Percentiles rank a stretch among this genome's conserved stretches.
phyloP scores from a whole-genome alignment of 2,113 vertebrate species.

The Rhagologus leucostigma region DNA sequence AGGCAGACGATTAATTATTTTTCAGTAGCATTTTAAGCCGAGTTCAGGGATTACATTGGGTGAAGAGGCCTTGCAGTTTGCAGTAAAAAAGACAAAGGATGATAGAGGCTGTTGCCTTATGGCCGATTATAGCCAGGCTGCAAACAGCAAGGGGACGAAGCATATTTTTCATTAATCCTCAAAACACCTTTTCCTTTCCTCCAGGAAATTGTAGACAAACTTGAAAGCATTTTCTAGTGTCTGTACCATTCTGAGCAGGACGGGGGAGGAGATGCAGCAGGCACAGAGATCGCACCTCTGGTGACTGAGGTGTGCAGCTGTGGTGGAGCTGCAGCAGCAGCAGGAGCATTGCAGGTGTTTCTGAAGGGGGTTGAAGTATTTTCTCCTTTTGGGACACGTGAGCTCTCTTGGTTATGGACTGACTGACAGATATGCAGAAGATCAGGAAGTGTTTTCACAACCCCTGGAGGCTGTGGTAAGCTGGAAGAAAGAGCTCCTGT shows the following conservation, averaged over 20 bases:
- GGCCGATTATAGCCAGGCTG: background rate
- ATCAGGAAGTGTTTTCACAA: background rate
- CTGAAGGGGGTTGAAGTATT: background rate
- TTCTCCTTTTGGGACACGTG: background rate
- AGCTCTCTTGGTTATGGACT: background rate
- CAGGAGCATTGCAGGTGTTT: background rate
- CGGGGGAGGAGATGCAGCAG: background rate
- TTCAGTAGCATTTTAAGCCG: background rate
- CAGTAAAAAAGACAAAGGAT: background rate
- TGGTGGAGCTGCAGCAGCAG: background rate
- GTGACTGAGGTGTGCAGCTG: background rate
- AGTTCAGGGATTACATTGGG: background rate
- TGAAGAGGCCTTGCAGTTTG: background rate
- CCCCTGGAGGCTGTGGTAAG: background rate
- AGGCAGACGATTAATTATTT: background rate
- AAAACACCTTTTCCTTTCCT: background rate
- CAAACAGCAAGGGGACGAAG: background rate
- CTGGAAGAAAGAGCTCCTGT: background rate
- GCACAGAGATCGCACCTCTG: accelerated
- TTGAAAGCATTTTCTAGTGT: background rate
- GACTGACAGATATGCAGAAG: background rate
- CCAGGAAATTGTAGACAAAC: background rate
- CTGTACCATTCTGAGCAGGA: background rate
- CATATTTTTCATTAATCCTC: background rate
- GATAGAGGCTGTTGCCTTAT: background rate